Evolutionary conservation across 2,797 vertebrate species (phyloP).

Genomic region (Pipistrellus nathusii): DNA sequence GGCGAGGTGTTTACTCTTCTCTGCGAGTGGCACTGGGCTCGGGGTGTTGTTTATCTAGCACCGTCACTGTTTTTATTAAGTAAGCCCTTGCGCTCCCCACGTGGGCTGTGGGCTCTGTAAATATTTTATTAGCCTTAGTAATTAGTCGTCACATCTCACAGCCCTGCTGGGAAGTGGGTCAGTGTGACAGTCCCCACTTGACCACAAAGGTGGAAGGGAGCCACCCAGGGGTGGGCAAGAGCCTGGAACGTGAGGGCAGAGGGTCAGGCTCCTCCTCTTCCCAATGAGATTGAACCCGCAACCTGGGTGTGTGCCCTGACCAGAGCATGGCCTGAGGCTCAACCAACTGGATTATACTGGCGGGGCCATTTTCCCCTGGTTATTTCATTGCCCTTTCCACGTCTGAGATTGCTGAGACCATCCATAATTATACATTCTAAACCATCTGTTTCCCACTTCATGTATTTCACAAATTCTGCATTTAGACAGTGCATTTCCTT

Average conservation of each 20-base stretch:
- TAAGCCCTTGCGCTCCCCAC: slow-evolving; percentile 57
- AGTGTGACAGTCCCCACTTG: slow-evolving; percentile 33
- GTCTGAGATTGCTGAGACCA: neutral
- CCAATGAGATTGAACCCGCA: neutral
- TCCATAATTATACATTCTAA: neutral
- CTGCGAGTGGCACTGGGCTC: slow-evolving; percentile 28
- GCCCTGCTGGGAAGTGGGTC: slow-evolving; percentile 73
- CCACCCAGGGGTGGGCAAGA: neutral
- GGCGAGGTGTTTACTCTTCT: slow-evolving; percentile 65
- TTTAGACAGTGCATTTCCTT: neutral
- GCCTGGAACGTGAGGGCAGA: neutral
- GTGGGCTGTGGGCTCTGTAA: slow-evolving; percentile 68
- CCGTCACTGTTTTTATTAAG: slow-evolving; percentile 69
- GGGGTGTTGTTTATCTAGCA: slow-evolving; percentile 37
- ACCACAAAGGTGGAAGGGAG: neutral
- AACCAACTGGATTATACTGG: too few species aligned
- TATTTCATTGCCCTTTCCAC: neutral
- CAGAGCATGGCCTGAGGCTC: too few species aligned
- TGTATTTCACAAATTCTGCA: neutral
- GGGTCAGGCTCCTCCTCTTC: neutral
- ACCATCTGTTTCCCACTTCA: neutral
- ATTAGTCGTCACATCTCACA: slow-evolving; percentile 66
- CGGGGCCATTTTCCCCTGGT: neutral
- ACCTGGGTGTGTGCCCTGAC: too few species aligned
- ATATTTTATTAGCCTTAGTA: slow-evolving; percentile 80